phyloP scores from a whole-genome alignment of 2,888 invertebrate species.

The Odontomyia ornata region DNA sequence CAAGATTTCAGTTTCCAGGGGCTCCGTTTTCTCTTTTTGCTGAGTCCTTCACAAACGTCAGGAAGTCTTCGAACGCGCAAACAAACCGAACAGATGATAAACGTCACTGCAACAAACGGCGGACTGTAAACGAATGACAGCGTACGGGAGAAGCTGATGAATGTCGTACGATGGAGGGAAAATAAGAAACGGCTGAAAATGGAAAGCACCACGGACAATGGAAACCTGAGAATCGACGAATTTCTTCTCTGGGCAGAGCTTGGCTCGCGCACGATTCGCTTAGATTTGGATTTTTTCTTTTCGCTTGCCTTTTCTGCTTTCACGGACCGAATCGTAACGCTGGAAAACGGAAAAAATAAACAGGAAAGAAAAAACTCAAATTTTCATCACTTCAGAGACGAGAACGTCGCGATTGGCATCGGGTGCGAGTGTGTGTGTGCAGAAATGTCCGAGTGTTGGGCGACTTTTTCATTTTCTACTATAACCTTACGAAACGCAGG shows the following conservation, averaged over 20 bases:
- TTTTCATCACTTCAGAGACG: conserved; percentile 29
- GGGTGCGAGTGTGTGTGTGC: conserved; percentile 24
- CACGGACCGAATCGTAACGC: neutral
- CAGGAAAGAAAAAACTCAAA: conserved; percentile 24
- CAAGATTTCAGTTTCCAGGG: neutral
- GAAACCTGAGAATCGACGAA: neutral
- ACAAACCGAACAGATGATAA: neutral
- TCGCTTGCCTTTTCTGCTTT: neutral
- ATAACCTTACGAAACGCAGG: conserved; percentile 28
- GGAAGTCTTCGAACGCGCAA: neutral
- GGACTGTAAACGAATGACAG: neutral
- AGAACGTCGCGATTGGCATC: conserved; percentile 20
- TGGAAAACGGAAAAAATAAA: conserved; percentile 21
- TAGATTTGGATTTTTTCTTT: conserved; percentile 1
- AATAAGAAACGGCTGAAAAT: neutral
- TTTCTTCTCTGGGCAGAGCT: neutral
- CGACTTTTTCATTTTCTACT: conserved; percentile 38
- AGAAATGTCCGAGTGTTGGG: conserved; percentile 20
- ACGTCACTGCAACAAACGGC: neutral
- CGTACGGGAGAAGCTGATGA: too few species aligned
- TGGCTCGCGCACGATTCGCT: neutral
- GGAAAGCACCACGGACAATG: neutral
- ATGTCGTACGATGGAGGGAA: conserved; percentile 9
- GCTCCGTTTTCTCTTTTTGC: neutral
- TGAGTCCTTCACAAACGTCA: neutral